These are phyloP conservation scores for Aldrovandia affinis DNA, from an alignment of 2,797 vertebrate genomes.

Conservation along the genomic window DNA sequence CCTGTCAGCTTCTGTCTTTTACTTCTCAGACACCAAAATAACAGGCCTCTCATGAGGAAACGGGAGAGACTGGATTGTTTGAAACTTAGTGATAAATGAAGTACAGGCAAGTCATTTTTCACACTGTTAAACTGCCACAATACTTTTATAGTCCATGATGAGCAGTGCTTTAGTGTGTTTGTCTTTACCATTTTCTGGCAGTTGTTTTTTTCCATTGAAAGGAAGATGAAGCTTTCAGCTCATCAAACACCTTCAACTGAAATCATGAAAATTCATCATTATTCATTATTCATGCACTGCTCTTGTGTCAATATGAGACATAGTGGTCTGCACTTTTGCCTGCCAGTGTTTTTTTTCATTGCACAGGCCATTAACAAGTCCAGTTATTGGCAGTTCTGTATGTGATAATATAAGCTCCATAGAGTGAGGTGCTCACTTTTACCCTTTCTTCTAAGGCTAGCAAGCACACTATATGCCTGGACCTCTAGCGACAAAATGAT, in stretches of 20 bases:
- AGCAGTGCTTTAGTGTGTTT: constrained; percentile 12
- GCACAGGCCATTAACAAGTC: not conserved
- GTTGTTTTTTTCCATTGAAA: not conserved
- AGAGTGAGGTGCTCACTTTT: not conserved
- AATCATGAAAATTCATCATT: constrained; percentile 22
- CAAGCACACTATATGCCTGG: too few species aligned
- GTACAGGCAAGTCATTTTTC: not conserved
- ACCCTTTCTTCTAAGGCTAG: not conserved
- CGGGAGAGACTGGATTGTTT: not conserved
- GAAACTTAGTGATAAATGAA: not conserved
- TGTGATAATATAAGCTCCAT: not conserved
- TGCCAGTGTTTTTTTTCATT: not conserved
- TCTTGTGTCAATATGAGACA: not conserved
- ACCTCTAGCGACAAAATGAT: not conserved
- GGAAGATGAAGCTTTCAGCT: constrained; percentile 3
- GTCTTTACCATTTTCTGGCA: not conserved
- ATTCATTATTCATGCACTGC: not conserved
- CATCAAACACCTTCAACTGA: constrained; percentile 4
- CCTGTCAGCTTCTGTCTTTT: constrained; percentile 10
- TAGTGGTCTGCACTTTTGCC: not conserved
- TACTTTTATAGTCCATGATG: not conserved
- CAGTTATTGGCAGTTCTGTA: not conserved
- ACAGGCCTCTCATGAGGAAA: not conserved
- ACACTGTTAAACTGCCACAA: not conserved
- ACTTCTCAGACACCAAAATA: not conserved